Percentiles rank a stretch among this genome's conserved stretches.
phyloP scores from a whole-genome alignment of 2,888 invertebrate genomes.

The Gasteruption jaculator region DNA sequence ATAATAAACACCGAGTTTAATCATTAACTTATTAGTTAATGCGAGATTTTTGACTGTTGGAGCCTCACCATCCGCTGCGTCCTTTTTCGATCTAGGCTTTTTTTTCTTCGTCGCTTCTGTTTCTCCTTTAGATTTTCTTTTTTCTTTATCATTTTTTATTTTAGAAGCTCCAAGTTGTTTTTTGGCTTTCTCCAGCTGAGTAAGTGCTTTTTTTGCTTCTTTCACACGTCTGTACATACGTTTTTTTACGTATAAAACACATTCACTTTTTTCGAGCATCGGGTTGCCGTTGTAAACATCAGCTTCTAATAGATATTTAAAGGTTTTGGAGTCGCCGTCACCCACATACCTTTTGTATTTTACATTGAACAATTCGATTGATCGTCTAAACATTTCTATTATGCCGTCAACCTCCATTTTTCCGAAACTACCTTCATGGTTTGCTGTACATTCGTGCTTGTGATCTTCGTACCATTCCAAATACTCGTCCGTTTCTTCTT shows the following conservation, averaged over 20 bases:
- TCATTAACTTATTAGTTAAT: constrained; percentile 23
- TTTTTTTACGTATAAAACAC: too few species aligned
- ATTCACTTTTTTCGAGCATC: not conserved
- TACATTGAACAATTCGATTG: too few species aligned
- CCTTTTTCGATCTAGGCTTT: not conserved
- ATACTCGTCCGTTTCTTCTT: constrained; percentile 8
- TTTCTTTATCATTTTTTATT: too few species aligned
- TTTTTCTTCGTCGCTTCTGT: not conserved
- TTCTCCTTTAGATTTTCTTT: too few species aligned
- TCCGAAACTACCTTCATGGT: constrained; percentile 13
- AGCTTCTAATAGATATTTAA: constrained; percentile 6
- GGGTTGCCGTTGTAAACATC: constrained; percentile 4
- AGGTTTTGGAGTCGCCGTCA: too few species aligned
- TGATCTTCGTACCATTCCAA: constrained; percentile 10
- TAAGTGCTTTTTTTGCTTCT: too few species aligned
- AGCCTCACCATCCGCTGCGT: not conserved
- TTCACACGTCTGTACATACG: too few species aligned
- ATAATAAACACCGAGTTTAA: constrained; percentile 26
- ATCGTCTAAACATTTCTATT: constrained; percentile 8
- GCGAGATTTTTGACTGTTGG: constrained; percentile 3
- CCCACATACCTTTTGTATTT: too few species aligned
- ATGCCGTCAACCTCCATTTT: constrained; percentile 22
- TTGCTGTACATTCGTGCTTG: constrained; percentile 8
- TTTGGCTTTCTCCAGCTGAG: too few species aligned
- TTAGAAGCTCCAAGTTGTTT: not conserved